Evolutionary conservation across 1,140 invertebrate genomes (phyloP), one percentile per base, ranked within the genome.

Genomic region (Drosophila willistoni): DNA sequence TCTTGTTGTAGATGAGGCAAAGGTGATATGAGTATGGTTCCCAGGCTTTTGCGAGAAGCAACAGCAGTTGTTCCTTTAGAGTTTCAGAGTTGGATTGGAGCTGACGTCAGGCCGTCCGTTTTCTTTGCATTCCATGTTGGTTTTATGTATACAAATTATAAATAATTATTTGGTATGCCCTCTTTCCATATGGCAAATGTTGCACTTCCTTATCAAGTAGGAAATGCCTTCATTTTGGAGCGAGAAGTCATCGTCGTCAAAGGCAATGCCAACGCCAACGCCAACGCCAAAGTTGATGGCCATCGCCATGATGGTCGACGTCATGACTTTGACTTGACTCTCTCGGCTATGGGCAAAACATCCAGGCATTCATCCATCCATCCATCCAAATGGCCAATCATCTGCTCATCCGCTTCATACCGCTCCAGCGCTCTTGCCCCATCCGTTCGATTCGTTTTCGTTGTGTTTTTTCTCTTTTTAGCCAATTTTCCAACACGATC

Each of bases 1-100:
- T 68, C 64, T 22, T 51, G 69, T 60, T 87, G 84, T 68, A 89
- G 89, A 90, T 90, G 84, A 82, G 65, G 65, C 69, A 7, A 29
- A 29, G 17, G 74, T 81, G 90, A 91, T 91, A 91, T 91, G 85
- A 75, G 78, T 81, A 85, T 90, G 81, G 90, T 91, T 91, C 90
- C 90, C 90, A 91, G 77, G 77, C 73, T 74, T 60, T 25, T 42
- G n/a, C 19, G 29, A 25, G 10, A n/a, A 42, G 22, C 36, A 72
- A 64, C 80, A 67, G 69, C 29, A 29, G 29, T 69, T 71, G 73
- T 57, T 17, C 41, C 29, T 47, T 17, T 5, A 17, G 9, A 2
- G 14, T 17, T 47, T 47, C 44, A 2, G 14, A 29, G 29, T 29
- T 47, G 44, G 19, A 47, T 47, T 47, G 44, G 44, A 47, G 44